phyloP scores from a whole-genome alignment of 2,113 vertebrate species.

The Erythrocebus patas region DNA sequence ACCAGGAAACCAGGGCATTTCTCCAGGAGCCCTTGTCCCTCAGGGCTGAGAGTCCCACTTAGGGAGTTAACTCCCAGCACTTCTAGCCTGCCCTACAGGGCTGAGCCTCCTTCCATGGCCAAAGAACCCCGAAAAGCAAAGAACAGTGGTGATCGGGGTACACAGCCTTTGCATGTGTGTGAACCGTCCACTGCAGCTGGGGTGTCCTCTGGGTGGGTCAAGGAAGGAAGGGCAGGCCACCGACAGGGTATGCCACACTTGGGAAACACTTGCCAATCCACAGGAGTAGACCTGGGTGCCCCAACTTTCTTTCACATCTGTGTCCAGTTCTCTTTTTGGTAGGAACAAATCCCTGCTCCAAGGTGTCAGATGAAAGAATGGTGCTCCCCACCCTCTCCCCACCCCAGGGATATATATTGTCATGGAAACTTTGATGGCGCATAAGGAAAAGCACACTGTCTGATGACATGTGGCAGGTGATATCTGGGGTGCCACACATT shows the following conservation, averaged over 20 bases:
- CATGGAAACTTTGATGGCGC: accelerated
- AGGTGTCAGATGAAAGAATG: neutral
- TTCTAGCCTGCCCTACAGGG: neutral
- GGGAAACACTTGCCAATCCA: neutral
- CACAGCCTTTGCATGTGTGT: accelerated
- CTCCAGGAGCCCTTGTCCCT: no score
- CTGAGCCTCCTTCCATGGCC: neutral
- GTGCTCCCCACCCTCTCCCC: accelerated
- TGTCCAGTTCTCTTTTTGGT: no score
- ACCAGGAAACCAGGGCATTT: accelerated
- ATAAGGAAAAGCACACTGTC: accelerated
- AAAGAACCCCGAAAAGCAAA: neutral
- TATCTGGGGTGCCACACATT: neutral
- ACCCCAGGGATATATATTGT: accelerated
- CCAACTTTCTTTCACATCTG: neutral
- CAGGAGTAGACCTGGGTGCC: no score
- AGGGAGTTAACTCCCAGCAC: accelerated
- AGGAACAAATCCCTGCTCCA: neutral
- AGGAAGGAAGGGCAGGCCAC: accelerated
- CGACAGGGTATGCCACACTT: accelerated
- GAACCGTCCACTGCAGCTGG: neutral
- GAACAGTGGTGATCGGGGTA: neutral
- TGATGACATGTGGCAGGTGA: no score
- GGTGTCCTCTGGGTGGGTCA: accelerated
- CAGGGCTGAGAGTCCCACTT: accelerated